A percentile compares a stretch with the other conserved stretches of the same genome.
Conservation (phyloP, 2,113 vertebrate genomes). For the Ahaetulla prasina region DNA sequence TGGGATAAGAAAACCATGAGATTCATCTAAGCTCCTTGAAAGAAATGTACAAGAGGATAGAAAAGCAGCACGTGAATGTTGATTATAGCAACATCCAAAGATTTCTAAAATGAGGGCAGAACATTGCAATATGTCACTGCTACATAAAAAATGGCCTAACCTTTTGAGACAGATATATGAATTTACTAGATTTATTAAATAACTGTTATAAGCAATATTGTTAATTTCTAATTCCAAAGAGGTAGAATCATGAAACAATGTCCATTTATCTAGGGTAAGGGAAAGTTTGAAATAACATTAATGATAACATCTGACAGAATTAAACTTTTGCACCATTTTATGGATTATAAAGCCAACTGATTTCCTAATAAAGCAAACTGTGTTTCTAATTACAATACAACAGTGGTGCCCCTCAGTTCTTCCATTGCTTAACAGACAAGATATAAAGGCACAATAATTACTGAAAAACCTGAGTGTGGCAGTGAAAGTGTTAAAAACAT, state of each 20-base stretch:
- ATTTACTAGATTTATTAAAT: slow-evolving; percentile 29
- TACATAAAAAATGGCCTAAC: not conserved
- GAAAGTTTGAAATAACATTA: slow-evolving; percentile 22
- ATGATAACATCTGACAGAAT: slow-evolving; percentile 5
- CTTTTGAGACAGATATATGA: slow-evolving; percentile 16
- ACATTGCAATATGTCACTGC: not conserved
- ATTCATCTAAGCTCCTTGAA: not conserved
- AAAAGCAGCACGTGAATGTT: not conserved
- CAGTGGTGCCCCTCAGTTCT: not conserved
- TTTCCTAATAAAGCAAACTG: not conserved
- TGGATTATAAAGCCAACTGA: not conserved
- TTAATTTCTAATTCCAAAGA: not conserved
- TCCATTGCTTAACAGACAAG: not conserved
- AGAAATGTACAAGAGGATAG: not conserved
- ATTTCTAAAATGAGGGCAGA: not conserved
- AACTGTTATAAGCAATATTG: not conserved
- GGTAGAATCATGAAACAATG: not conserved
- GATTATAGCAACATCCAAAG: not conserved
- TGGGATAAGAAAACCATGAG: not conserved
- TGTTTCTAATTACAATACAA: not conserved
- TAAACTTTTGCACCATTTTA: not conserved
- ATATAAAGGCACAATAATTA: not conserved
- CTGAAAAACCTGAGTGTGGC: not conserved
- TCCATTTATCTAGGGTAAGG: slow-evolving; percentile 9
- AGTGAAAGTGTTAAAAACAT: not conserved